A percentile compares a stretch with the other conserved stretches of the same genome.
phyloP scores from a whole-genome alignment of 2,113 vertebrate species.

The Ceyx melanurus region DNA sequence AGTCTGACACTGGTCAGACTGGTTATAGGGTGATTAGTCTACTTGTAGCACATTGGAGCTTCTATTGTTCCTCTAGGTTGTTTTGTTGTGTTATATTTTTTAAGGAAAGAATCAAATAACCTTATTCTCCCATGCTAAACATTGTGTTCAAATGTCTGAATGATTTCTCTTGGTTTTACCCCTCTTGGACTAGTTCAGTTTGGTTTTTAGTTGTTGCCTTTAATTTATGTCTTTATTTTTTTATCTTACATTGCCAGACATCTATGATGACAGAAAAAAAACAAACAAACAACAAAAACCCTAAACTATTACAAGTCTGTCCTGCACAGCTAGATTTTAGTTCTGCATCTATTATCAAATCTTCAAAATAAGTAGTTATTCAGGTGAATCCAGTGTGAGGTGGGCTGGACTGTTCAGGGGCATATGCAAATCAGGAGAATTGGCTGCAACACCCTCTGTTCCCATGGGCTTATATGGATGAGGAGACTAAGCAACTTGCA shows the following conservation, averaged over 20 bases:
- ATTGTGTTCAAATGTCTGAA: neutral
- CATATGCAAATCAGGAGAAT: accelerated
- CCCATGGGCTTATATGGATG: neutral
- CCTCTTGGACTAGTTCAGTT: neutral
- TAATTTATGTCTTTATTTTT: neutral
- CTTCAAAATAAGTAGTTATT: neutral
- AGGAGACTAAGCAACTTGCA: neutral
- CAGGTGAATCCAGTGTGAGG: neutral
- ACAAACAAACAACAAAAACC: no score
- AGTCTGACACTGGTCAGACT: neutral
- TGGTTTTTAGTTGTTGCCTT: neutral
- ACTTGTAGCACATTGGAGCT: neutral
- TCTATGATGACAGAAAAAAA: neutral
- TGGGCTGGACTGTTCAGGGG: neutral
- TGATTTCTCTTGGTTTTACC: neutral
- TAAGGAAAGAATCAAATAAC: neutral
- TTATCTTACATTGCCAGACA: neutral
- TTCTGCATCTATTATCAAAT: neutral
- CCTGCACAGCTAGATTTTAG: neutral
- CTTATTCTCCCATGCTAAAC: neutral
- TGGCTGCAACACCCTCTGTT: neutral
- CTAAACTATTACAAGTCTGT: neutral
- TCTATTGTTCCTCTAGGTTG: neutral
- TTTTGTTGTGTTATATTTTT: neutral
- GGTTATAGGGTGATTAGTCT: neutral